Conservation (phyloP, 1,140 invertebrate genomes). For the Megathymus violae region DNA sequence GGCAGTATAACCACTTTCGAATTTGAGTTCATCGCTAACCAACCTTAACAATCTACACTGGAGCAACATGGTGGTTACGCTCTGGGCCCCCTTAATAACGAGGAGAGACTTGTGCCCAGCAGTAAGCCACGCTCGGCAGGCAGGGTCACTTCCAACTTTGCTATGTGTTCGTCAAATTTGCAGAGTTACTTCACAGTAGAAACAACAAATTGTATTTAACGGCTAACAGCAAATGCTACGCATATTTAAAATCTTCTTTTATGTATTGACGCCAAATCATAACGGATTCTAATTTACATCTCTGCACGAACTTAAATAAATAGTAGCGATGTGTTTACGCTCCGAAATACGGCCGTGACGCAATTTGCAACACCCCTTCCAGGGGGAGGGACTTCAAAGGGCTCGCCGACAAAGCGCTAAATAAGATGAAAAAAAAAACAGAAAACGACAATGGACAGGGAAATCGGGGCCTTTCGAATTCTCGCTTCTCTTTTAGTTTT, state of each 20-base stretch:
- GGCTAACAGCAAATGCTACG: too few species aligned
- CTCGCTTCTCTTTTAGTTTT: conserved; percentile 56
- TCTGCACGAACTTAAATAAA: conserved; percentile 38
- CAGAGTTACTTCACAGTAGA: too few species aligned
- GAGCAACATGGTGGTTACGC: too few species aligned
- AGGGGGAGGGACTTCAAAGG: conserved; percentile 72
- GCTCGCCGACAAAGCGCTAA: conserved; percentile 79
- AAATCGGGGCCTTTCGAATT: conserved; percentile 73
- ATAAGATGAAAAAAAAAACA: conserved; percentile 81
- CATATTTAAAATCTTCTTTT: not conserved
- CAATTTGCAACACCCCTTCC: conserved; percentile 77
- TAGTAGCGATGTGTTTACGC: conserved; percentile 68
- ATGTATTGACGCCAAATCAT: not conserved
- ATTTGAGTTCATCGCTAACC: too few species aligned
- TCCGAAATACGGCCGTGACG: conserved; percentile 70
- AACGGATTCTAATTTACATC: not conserved
- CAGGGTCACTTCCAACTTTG: too few species aligned
- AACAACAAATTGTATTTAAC: too few species aligned
- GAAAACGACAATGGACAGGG: conserved; percentile 75
- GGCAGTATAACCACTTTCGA: too few species aligned
- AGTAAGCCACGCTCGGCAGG: too few species aligned
- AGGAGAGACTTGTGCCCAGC: too few species aligned
- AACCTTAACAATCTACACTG: too few species aligned
- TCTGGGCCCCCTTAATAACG: too few species aligned
- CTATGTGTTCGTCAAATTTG: too few species aligned